Evolutionary conservation across 2,113 vertebrate species (phyloP), one percentile per base, ranked within the genome.

Genomic region (Vulpes lagopus): DNA sequence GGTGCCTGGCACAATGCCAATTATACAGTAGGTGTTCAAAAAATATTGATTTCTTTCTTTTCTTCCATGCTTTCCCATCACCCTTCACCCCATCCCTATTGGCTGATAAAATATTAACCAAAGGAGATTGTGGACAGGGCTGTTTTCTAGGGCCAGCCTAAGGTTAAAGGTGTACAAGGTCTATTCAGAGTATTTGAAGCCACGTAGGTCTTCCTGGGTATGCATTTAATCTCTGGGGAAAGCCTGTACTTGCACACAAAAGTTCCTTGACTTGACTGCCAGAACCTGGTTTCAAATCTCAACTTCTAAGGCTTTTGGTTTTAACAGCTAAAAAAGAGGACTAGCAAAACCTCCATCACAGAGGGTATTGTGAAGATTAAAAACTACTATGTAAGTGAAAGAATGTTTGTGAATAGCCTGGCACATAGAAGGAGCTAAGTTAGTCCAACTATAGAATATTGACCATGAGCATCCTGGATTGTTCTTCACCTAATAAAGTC

Each of bases 401-500:
- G 49, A 57, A 32, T 8, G 0, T 20, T 88, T 22, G 2, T 74
- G 59, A 87, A 16, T 0, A 1, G 74, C 51, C 96, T 83, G 80
- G 84, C 49, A 62, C 74, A 60, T 0, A 57, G 84, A 19, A 85
- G 88, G 51, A 94, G 67, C 55, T 86, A 79, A 71, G 23, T 65
- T 74, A 91, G 64, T 89, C 76, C 91, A 81, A 19, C 38, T 32
- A 94, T 30, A 55, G 78, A 87, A 57, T 20, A 22, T 8, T n/a
- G 82, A 65, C 11, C 60, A 30, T n/a, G 1, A 64, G 73, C 19
- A 17, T 74, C 96, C 96, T 23, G 25, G 81, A 62, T 19, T n/a
- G 62, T 32, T 89, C 87, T 74, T 90, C 76, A 20, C 65, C 73
- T 93, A 94, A 89, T 88, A 35, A 94, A 89, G 82, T 93, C 86